phyloP scores from a whole-genome alignment of 2,888 invertebrate genomes.

The Toxonevra muliebris region DNA sequence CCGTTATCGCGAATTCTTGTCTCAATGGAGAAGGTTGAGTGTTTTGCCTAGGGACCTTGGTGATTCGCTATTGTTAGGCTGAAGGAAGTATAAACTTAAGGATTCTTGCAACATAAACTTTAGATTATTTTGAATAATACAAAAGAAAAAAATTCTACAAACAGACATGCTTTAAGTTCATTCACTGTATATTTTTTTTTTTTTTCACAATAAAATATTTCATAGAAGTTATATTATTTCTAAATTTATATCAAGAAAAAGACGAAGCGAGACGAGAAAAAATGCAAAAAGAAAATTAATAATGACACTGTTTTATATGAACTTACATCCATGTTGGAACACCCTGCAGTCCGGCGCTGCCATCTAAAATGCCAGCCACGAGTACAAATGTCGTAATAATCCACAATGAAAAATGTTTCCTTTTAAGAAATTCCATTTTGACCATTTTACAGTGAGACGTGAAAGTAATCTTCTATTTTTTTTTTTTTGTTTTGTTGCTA shows the following conservation, averaged over 20 bases:
- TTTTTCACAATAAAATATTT: background rate
- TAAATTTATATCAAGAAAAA: slow-evolving; percentile 8
- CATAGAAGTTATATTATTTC: background rate
- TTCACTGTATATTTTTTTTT: background rate
- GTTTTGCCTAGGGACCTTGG: too few relatives aligned
- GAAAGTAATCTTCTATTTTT: background rate
- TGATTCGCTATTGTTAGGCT: too few relatives aligned
- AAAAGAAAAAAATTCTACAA: too few relatives aligned
- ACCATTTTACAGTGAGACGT: slow-evolving; percentile 41
- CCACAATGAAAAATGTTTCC: slow-evolving; percentile 61
- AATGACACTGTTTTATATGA: slow-evolving; percentile 17
- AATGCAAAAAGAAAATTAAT: slow-evolving; percentile 4
- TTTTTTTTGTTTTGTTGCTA: background rate
- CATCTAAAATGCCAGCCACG: slow-evolving; percentile 51
- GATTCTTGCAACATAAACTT: too few relatives aligned
- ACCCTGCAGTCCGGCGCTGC: slow-evolving; percentile 59
- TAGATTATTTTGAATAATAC: too few relatives aligned
- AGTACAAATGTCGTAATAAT: slow-evolving; percentile 58
- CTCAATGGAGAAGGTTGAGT: too few relatives aligned
- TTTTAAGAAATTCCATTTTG: slow-evolving; percentile 62
- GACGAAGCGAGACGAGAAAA: background rate
- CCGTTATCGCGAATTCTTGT: too few relatives aligned
- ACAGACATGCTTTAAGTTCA: background rate
- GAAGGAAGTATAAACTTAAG: too few relatives aligned
- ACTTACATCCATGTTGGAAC: slow-evolving; percentile 65